Evolutionary conservation across 2,113 vertebrate species (phyloP).

Genomic region (Ranitomeya variabilis): DNA sequence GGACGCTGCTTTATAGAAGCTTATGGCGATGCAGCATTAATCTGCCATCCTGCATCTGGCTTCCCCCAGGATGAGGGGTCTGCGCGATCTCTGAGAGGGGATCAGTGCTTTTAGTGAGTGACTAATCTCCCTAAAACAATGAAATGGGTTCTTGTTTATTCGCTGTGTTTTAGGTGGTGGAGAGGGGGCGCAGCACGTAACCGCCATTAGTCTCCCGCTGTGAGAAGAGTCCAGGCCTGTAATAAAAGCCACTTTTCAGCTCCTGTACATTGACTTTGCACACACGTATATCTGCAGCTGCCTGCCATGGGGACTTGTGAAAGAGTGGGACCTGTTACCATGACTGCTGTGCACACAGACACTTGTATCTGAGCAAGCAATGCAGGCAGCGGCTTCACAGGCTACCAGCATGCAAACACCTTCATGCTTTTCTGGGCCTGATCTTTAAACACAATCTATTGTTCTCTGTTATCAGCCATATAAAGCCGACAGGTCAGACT

Average conservation of each 20-base stretch:
- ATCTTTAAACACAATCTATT: not conserved
- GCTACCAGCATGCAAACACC: not conserved
- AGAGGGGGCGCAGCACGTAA: not conserved
- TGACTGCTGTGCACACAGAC: not conserved
- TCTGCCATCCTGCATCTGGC: constrained; percentile 14
- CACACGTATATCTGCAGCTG: not conserved
- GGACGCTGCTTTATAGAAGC: constrained; percentile 1
- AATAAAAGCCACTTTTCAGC: not conserved
- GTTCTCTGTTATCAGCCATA: not conserved
- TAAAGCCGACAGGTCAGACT: not conserved
- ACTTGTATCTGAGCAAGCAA: constrained; percentile 18
- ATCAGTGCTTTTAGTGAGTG: constrained; percentile 32
- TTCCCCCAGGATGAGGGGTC: not conserved
- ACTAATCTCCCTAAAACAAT: constrained; percentile 28
- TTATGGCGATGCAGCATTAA: not conserved
- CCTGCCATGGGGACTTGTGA: constrained; percentile 3
- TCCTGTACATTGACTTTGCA: not conserved
- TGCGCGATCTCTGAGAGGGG: not conserved
- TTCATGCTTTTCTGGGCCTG: not conserved
- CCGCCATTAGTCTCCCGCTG: not conserved
- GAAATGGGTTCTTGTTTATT: constrained; percentile 7
- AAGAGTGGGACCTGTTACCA: not conserved
- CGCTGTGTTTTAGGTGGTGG: not conserved
- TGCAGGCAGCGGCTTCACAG: not conserved
- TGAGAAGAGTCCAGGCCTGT: not conserved